Conservation (phyloP, 2,797 vertebrate species). For the Lerista edwardsae region DNA sequence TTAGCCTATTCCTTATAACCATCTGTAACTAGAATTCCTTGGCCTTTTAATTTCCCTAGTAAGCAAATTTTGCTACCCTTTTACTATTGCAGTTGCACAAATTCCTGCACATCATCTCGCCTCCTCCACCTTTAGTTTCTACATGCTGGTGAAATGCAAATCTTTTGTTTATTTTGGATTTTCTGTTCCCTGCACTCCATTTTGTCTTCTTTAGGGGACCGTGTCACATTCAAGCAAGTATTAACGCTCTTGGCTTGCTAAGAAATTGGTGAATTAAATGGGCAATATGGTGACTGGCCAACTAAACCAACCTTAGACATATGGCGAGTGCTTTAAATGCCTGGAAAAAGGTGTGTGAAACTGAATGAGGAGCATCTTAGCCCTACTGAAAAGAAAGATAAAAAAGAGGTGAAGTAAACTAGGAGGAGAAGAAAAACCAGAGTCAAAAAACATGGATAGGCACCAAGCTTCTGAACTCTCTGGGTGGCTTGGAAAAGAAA, state of each 20-base stretch:
- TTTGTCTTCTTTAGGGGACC: neutral
- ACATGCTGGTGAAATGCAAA: neutral
- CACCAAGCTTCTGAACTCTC: neutral
- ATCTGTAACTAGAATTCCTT: neutral
- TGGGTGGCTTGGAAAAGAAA: slow-evolving; percentile 41
- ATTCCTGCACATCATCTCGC: neutral
- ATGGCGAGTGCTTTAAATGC: neutral
- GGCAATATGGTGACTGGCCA: neutral
- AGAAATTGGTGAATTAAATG: neutral
- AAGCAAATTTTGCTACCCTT: neutral
- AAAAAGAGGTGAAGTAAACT: neutral
- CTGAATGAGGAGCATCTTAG: rapidly evolving
- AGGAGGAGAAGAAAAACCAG: rapidly evolving
- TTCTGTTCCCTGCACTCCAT: neutral
- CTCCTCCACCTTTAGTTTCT: neutral
- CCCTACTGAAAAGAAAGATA: rapidly evolving
- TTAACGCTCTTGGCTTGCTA: neutral
- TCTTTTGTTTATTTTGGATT: neutral
- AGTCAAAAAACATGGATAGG: neutral
- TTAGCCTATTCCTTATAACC: neutral
- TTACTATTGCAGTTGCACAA: neutral
- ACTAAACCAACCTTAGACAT: neutral
- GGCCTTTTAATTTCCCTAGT: neutral
- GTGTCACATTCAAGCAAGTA: neutral
- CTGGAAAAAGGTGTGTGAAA: neutral